A percentile compares a stretch with the other conserved stretches of the same genome.
phyloP scores from a whole-genome alignment of 2,797 vertebrate genomes.

The Malurus leucopterus region DNA sequence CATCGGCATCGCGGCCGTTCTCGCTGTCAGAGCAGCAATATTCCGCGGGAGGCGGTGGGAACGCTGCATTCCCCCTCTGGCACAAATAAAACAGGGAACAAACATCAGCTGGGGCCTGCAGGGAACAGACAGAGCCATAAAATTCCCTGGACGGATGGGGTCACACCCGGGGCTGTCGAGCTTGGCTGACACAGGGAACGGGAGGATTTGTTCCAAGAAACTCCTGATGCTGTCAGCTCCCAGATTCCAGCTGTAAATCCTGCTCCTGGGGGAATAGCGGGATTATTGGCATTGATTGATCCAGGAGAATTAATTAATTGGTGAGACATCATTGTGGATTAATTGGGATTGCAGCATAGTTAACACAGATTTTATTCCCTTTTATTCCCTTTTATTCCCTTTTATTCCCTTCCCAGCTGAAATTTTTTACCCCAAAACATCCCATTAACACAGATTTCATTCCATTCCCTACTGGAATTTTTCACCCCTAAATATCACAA shows the following conservation, averaged over 20 bases:
- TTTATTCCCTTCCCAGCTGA: background rate
- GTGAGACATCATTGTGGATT: accelerated
- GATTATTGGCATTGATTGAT: background rate
- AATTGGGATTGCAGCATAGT: background rate
- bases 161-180: background rate
- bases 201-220: background rate
- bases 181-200: background rate
- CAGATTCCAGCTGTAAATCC: background rate
- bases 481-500: too few relatives aligned
- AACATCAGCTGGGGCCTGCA: accelerated
- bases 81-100: background rate
- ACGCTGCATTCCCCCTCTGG: background rate
- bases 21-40: conserved; percentile 29
- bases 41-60: conserved; percentile 27
- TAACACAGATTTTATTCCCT: background rate
- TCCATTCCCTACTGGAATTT: too few relatives aligned
- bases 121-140: background rate
- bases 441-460: too few relatives aligned
- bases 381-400: background rate
- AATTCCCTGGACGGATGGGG: background rate
- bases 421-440: background rate
- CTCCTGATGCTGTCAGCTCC: too few relatives aligned
- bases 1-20: conserved; percentile 32
- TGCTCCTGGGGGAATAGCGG: background rate
- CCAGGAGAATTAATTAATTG: accelerated